A percentile compares a stretch with the other conserved stretches of the same genome.
Conservation (phyloP, 2,888 invertebrate species). For the Mongoloraphidia duomilia region DNA sequence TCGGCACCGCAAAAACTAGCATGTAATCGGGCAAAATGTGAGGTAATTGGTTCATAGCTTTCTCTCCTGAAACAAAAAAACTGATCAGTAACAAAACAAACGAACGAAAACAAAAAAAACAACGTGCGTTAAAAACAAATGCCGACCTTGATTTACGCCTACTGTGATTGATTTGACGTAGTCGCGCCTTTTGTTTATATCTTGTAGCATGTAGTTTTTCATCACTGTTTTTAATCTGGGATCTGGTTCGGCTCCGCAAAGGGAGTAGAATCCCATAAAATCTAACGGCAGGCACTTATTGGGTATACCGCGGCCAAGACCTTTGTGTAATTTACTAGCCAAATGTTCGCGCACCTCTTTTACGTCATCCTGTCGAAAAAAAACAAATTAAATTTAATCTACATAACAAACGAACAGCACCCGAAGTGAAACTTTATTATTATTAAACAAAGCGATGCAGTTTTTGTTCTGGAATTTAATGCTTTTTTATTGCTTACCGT, state of each 20-base stretch:
- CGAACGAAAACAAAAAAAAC: conserved; percentile 2
- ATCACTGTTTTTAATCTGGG: conserved; percentile 52
- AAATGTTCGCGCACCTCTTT: conserved; percentile 80
- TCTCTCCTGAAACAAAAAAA: conserved; percentile 38
- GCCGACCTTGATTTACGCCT: conserved; percentile 31
- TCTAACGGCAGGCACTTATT: conserved; percentile 86
- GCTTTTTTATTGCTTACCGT: conserved; percentile 40
- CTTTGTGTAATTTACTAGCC: conserved; percentile 85
- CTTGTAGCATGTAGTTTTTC: conserved; percentile 72
- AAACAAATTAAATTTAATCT: background rate
- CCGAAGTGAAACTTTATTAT: too few relatives aligned
- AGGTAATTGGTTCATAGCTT: conserved; percentile 60
- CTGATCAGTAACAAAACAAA: background rate
- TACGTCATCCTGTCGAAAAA: conserved; percentile 50
- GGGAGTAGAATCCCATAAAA: conserved; percentile 90
- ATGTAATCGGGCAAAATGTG: conserved; percentile 94
- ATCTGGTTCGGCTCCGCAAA: conserved; percentile 80
- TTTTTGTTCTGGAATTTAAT: background rate
- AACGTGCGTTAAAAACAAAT: background rate
- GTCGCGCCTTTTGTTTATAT: conserved; percentile 77
- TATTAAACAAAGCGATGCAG: background rate
- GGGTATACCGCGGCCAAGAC: conserved; percentile 65
- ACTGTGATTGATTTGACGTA: conserved; percentile 75
- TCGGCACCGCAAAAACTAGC: conserved; percentile 90
- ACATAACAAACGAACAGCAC: too few relatives aligned